These are phyloP conservation scores for Anguilla marmorata DNA, from an alignment of 2,797 vertebrate species.

Conservation along the genomic window DNA sequence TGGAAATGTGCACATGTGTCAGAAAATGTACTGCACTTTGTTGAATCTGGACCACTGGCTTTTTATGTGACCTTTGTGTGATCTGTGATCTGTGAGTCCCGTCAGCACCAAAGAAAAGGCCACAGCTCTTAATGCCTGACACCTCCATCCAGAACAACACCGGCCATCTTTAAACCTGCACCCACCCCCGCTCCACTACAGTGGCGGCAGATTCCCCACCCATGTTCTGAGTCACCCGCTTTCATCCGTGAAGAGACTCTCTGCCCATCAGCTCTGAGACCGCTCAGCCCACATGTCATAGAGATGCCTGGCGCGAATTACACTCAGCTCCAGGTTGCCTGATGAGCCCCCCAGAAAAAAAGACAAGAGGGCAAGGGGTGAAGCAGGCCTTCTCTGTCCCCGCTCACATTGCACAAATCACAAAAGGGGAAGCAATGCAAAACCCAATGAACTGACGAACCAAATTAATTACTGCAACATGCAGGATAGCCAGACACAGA, in stretches of 20 bases:
- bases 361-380: neutral
- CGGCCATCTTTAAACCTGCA: neutral
- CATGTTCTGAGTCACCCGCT: constrained; percentile 11
- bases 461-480: neutral
- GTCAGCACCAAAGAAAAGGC: neutral
- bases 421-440: neutral
- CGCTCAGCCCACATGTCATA: neutral
- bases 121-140: neutral
- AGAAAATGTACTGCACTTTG: neutral
- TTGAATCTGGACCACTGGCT: too few species aligned
- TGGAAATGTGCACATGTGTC: neutral
- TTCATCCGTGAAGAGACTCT: constrained; percentile 18
- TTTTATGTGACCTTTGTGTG: neutral
- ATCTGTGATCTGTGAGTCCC: neutral
- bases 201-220: neutral
- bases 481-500: neutral
- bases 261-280: neutral
- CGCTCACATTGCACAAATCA: neutral
- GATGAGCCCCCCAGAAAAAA: neutral
- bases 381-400: neutral
- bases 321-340: neutral
- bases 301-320: neutral
- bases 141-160: neutral
- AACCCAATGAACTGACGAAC: neutral
- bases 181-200: neutral